Percentiles rank a stretch among this genome's conserved stretches.
These are phyloP conservation scores for Eilema depressum DNA, from an alignment of 2,888 invertebrate genomes.

Conservation along the genomic window DNA sequence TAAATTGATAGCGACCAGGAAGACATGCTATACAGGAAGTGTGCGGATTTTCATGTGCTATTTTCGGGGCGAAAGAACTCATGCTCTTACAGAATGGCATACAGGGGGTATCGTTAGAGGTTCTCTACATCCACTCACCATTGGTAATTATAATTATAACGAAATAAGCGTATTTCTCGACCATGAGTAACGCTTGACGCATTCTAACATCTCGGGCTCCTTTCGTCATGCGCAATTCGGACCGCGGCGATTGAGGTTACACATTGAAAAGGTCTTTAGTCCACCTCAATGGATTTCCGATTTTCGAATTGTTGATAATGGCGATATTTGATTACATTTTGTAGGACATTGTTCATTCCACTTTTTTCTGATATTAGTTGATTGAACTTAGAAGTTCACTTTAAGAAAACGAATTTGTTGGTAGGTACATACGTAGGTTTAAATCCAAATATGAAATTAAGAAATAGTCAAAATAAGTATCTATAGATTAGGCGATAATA, in stretches of 20 bases:
- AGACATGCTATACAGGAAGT: slow-evolving; percentile 56
- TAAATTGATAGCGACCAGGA: slow-evolving; percentile 13
- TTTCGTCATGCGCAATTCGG: slow-evolving; percentile 72
- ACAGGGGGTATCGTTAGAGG: slow-evolving; percentile 42
- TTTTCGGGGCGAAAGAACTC: slow-evolving; percentile 40
- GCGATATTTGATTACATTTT: background rate
- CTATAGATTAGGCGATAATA: too few species aligned
- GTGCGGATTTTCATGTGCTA: slow-evolving; percentile 45
- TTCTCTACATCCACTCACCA: slow-evolving; percentile 72
- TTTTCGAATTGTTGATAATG: slow-evolving; percentile 27
- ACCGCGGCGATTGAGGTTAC: slow-evolving; percentile 44
- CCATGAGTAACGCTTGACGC: slow-evolving; percentile 70
- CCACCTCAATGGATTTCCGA: slow-evolving; percentile 29
- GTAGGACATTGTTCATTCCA: background rate
- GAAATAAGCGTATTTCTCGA: slow-evolving; percentile 60
- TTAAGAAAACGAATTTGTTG: too few species aligned
- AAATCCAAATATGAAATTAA: too few species aligned
- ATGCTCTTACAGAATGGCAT: slow-evolving; percentile 50
- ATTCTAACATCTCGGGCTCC: slow-evolving; percentile 60
- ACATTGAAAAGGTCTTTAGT: slow-evolving; percentile 56
- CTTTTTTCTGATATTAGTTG: background rate
- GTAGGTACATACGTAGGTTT: too few species aligned
- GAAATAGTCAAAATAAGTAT: too few species aligned
- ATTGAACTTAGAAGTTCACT: background rate
- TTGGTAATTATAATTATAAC: slow-evolving; percentile 48